phyloP scores from a whole-genome alignment of 1,140 invertebrate genomes.

The Lepeophtheirus salmonis region DNA sequence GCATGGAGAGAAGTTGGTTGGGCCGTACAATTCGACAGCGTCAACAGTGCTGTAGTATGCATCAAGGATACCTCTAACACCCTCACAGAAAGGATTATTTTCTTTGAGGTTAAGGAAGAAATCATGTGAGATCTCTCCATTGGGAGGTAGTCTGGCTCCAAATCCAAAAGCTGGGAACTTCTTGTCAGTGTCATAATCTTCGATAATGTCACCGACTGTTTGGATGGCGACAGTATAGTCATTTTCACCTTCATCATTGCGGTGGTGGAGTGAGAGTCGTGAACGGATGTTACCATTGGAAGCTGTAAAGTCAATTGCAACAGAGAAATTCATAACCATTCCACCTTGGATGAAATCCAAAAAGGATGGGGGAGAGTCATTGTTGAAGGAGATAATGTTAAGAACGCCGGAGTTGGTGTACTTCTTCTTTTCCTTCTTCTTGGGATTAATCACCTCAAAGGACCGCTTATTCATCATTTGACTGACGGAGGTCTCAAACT shows the following conservation, averaged over 20 bases:
- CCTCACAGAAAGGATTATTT: constrained; percentile 33
- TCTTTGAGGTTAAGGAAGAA: constrained; percentile 34
- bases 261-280: constrained; percentile 38
- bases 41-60: constrained; percentile 26
- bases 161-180: constrained; percentile 33
- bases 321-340: constrained; percentile 31
- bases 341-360: constrained; percentile 40
- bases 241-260: constrained; percentile 28
- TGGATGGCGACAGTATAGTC: constrained; percentile 39
- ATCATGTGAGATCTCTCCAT: constrained; percentile 31
- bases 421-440: constrained; percentile 31
- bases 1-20: constrained; percentile 35
- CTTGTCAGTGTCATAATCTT: constrained; percentile 39
- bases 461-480: constrained; percentile 20
- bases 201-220: constrained; percentile 41
- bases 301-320: constrained; percentile 46
- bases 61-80: constrained; percentile 32
- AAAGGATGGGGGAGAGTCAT: constrained; percentile 27
- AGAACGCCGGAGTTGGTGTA: constrained; percentile 31
- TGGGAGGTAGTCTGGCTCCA: constrained; percentile 31
- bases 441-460: constrained; percentile 29
- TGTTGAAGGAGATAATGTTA: background rate
- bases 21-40: constrained; percentile 31
- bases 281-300: constrained; percentile 42
- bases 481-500: constrained; percentile 28